phyloP scores from a whole-genome alignment of 2,888 invertebrate species.

The Phragmatobia fuliginosa region DNA sequence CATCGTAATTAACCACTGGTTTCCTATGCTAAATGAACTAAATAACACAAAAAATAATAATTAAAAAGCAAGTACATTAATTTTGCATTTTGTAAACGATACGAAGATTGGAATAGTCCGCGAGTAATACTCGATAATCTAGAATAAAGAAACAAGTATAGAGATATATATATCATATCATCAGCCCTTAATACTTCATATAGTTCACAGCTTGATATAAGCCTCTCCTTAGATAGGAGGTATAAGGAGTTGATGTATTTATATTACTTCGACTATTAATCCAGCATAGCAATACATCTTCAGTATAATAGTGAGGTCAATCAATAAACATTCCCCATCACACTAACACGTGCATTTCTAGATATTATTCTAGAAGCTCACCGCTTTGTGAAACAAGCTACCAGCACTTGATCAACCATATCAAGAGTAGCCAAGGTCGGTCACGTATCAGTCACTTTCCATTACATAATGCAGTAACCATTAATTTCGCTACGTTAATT shows the following conservation, averaged over 20 bases:
- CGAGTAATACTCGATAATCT: no score
- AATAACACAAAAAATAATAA: no score
- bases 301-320: neutral
- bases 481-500: conserved; percentile 50
- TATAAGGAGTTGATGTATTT: neutral
- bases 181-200: no score
- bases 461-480: conserved; percentile 35
- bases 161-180: no score
- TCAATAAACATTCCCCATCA: neutral
- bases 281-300: neutral
- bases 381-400: neutral
- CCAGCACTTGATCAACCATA: neutral
- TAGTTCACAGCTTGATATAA: no score
- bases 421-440: conserved; percentile 4
- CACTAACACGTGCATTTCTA: neutral
- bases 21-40: no score
- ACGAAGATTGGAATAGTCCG: no score
- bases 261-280: neutral
- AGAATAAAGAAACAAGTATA: no score
- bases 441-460: conserved; percentile 28
- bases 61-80: no score
- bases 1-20: no score
- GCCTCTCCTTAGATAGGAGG: no score
- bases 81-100: no score
- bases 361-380: neutral